Evolutionary conservation across 2,888 invertebrate species (phyloP).

Genomic region (Glaucopsyche alexis): DNA sequence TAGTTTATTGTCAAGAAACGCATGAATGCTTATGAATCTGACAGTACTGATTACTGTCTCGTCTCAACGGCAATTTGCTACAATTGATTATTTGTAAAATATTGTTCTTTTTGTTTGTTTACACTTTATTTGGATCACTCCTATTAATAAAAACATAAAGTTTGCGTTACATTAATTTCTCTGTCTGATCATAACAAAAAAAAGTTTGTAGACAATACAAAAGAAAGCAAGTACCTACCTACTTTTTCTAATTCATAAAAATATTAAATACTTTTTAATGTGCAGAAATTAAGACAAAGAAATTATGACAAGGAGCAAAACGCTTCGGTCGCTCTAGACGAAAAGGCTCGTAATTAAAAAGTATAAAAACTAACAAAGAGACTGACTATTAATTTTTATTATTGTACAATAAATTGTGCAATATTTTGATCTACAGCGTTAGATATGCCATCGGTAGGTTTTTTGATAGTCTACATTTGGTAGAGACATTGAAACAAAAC

Average conservation of each 20-base stretch:
- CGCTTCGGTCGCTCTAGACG: constrained; percentile 1
- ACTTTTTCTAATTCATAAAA: not conserved
- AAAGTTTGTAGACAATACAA: not conserved
- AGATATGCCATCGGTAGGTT: not conserved
- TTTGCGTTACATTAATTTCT: no score
- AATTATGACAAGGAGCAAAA: no score
- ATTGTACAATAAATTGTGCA: constrained; percentile 9
- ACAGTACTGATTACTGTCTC: constrained; percentile 5
- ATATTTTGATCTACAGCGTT: not conserved
- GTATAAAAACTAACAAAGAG: constrained; percentile 4
- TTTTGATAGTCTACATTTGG: not conserved
- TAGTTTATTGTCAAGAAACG: constrained; percentile 31
- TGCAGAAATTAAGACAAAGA: not conserved
- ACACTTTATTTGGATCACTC: no score
- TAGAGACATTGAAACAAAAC: not conserved
- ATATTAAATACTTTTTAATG: constrained; percentile 2
- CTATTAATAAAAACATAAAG: no score
- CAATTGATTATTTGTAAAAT: not conserved
- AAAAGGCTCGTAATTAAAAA: constrained; percentile 16
- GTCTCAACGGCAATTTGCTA: not conserved
- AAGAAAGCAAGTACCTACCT: not conserved
- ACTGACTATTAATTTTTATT: not conserved
- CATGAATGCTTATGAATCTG: constrained; percentile 28
- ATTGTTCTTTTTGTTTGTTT: not conserved
- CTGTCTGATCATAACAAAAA: not conserved